phyloP scores from a whole-genome alignment of 2,888 invertebrate genomes.

The Venusia cambrica region DNA sequence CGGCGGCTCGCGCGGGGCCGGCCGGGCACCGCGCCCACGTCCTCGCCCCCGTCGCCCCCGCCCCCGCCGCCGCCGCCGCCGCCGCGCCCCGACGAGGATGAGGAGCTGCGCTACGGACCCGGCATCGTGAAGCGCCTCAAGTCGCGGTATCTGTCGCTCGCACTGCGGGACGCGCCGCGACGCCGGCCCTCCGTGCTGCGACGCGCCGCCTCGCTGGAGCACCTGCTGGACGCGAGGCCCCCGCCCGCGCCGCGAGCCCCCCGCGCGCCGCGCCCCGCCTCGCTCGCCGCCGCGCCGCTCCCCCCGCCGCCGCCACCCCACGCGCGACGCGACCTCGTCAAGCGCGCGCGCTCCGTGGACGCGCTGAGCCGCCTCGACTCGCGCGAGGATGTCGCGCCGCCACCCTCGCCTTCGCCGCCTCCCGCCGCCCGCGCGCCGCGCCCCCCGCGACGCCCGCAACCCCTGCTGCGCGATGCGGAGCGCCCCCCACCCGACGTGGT shows the following conservation, averaged over 20 bases:
- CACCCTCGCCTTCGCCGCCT: constrained; percentile 61
- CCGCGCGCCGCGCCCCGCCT: constrained; percentile 48
- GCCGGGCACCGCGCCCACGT: constrained; percentile 38
- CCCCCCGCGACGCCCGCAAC: constrained; percentile 59
- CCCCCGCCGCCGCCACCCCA: constrained; percentile 35
- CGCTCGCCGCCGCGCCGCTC: constrained; percentile 46
- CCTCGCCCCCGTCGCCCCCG: constrained; percentile 43
- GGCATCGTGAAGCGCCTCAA: constrained; percentile 94
- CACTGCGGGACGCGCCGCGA: constrained; percentile 87
- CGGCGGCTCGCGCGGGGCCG: constrained; percentile 80
- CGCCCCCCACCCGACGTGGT: constrained; percentile 94
- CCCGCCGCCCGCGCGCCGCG: constrained; percentile 69
- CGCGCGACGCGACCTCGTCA: constrained; percentile 84
- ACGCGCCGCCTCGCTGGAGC: constrained; percentile 92
- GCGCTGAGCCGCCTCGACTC: constrained; percentile 86
- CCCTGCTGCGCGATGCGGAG: constrained; percentile 81
- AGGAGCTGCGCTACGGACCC: constrained; percentile 94
- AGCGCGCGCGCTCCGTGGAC: constrained; percentile 93
- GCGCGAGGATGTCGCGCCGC: constrained; percentile 82
- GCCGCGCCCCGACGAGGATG: constrained; percentile 65
- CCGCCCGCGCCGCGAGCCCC: constrained; percentile 45
- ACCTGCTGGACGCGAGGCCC: constrained; percentile 86
- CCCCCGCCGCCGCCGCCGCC: constrained; percentile 51
- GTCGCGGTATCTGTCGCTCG: constrained; percentile 92
- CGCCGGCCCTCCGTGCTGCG: constrained; percentile 87